Conservation (phyloP, 2,113 vertebrate species). For the Delphinus delphis region DNA sequence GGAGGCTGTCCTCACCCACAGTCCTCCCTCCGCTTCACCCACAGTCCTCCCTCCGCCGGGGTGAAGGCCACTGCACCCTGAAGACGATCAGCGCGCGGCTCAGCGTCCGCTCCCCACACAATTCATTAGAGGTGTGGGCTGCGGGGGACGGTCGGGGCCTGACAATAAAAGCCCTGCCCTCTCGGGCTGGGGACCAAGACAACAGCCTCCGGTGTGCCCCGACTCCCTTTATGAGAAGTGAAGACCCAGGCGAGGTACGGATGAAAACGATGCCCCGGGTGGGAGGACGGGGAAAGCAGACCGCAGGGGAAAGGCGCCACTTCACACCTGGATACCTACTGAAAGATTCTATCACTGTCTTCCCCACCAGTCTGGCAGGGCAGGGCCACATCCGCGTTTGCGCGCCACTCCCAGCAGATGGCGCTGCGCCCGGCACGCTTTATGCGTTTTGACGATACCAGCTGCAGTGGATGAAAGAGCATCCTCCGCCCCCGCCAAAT, state of each 20-base stretch:
- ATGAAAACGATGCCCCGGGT: neutral
- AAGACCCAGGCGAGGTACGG: rapidly evolving
- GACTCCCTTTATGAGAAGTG: neutral
- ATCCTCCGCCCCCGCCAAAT: neutral
- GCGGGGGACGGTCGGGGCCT: too few relatives aligned
- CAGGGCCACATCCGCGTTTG: neutral
- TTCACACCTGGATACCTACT: rapidly evolving
- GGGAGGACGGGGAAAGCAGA: neutral
- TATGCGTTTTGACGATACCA: neutral
- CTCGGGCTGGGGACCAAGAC: neutral
- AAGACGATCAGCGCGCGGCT: neutral
- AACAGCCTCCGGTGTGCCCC: rapidly evolving
- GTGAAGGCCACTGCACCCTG: neutral
- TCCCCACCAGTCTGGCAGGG: neutral
- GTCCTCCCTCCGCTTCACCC: neutral
- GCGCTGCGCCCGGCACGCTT: rapidly evolving
- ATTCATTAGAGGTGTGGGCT: rapidly evolving
- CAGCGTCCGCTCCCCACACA: neutral
- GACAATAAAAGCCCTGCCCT: neutral
- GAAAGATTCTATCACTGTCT: neutral
- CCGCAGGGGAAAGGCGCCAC: neutral
- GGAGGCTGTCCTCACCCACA: neutral
- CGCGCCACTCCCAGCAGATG: neutral
- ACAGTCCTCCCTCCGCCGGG: rapidly evolving
- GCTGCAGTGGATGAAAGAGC: neutral